Conservation (phyloP, 2,888 invertebrate species). For the Cepaea hortensis region DNA sequence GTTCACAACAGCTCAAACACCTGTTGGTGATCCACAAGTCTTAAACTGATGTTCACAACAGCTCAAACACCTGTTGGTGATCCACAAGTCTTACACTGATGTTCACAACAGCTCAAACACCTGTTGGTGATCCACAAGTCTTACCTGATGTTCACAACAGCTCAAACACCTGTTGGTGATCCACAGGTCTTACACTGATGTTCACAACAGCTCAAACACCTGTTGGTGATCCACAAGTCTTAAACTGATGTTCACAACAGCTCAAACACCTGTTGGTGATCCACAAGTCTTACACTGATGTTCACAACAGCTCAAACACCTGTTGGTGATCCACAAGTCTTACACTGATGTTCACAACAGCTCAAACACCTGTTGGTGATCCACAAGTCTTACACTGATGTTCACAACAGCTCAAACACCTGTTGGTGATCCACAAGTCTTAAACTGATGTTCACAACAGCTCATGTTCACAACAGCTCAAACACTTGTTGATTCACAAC, state of each 20-base stretch:
- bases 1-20: constrained; percentile 63
- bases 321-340: constrained; percentile 47
- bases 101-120: constrained; percentile 61
- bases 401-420: constrained; percentile 65
- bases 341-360: constrained; percentile 54
- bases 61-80: constrained; percentile 63
- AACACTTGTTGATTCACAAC: constrained; percentile 64
- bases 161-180: constrained; percentile 62
- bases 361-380: constrained; percentile 62
- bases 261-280: constrained; percentile 62
- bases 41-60: constrained; percentile 30
- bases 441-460: constrained; percentile 40
- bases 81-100: too few species aligned
- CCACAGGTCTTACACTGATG: too few species aligned
- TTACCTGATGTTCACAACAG: constrained; percentile 54
- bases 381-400: too few species aligned
- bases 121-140: constrained; percentile 53
- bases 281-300: too few species aligned
- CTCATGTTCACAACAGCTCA: constrained; percentile 55
- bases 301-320: constrained; percentile 63
- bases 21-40: constrained; percentile 53
- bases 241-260: constrained; percentile 39
- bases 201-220: constrained; percentile 65
- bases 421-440: constrained; percentile 47
- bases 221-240: constrained; percentile 47